A percentile compares a stretch with the other conserved stretches of the same genome.
These are phyloP conservation scores for Sander lucioperca DNA, from an alignment of 2,113 vertebrate genomes.

Conservation along the genomic window DNA sequence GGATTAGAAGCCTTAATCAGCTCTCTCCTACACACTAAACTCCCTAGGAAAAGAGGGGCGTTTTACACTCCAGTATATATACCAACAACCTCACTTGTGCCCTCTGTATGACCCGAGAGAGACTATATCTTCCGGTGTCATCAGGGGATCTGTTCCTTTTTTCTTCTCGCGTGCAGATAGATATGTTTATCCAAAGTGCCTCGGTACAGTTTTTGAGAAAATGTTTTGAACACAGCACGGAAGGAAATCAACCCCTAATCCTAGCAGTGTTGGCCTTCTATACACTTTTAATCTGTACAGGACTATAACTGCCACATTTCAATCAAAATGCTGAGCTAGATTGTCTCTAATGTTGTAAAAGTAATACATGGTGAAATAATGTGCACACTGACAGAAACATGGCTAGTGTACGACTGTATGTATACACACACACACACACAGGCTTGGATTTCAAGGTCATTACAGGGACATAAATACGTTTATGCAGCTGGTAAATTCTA, in stretches of 20 bases:
- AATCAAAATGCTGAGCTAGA: not conserved
- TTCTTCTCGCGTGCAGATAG: not conserved
- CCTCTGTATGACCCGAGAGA: too few relatives aligned
- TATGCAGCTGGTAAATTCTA: not conserved
- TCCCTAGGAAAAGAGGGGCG: not conserved
- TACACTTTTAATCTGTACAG: not conserved
- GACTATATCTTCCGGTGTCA: too few relatives aligned
- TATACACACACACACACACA: not conserved
- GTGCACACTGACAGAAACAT: not conserved
- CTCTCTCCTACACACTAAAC: not conserved
- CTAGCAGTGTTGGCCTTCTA: not conserved
- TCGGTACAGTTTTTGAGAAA: not conserved
- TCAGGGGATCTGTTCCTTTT: too few relatives aligned
- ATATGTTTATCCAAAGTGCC: not conserved
- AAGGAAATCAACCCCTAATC: not conserved
- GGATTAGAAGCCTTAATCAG: constrained; percentile 28
- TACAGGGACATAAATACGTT: not conserved
- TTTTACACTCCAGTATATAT: not conserved
- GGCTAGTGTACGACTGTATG: not conserved
- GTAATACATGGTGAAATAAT: not conserved
- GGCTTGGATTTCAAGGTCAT: not conserved
- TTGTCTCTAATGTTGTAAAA: not conserved
- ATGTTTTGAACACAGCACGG: not conserved
- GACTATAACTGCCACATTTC: not conserved
- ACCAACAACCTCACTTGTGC: too few relatives aligned